A percentile compares a stretch with the other conserved stretches of the same genome.
These are phyloP conservation scores for Pocillopora verrucosa DNA, from an alignment of 64 coral and sea anemone species.

Conservation along the genomic window DNA sequence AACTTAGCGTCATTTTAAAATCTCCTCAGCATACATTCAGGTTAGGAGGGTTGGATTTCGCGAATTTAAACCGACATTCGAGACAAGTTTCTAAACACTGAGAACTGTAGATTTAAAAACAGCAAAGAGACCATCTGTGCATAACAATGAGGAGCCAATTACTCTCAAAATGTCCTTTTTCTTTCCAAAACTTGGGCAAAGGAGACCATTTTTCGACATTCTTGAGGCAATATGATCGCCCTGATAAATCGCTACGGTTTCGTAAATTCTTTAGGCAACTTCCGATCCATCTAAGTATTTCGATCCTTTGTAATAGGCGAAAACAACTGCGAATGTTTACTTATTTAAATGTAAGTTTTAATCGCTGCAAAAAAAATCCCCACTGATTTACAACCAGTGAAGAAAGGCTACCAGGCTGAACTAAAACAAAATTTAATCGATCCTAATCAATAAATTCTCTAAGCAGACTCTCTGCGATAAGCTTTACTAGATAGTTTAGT, in stretches of 20 bases:
- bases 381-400: slow-evolving; percentile 9
- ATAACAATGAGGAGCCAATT: slow-evolving; percentile 38
- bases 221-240: not conserved
- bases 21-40: not conserved
- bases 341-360: slow-evolving; percentile 45
- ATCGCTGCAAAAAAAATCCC: slow-evolving; percentile 15
- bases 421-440: slow-evolving; percentile 19
- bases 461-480: not conserved
- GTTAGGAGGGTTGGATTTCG: too few species aligned
- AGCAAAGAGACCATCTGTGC: slow-evolving; percentile 49
- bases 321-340: slow-evolving; percentile 51
- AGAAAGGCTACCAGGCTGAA: not conserved
- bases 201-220: slow-evolving; percentile 5
- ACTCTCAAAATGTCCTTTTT: slow-evolving; percentile 17
- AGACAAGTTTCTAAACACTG: not conserved
- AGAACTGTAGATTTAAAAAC: not conserved
- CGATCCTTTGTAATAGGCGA: slow-evolving; percentile 6
- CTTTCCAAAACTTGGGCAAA: slow-evolving; percentile 10
- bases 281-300: slow-evolving; percentile 5
- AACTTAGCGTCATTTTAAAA: not conserved
- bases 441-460: not conserved
- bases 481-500: slow-evolving; percentile 5
- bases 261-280: not conserved
- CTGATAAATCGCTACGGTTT: not conserved
- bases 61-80: slow-evolving; percentile 20